These are phyloP conservation scores for Shinisaurus crocodilurus DNA, from an alignment of 2,113 vertebrate genomes.

Conservation along the genomic window DNA sequence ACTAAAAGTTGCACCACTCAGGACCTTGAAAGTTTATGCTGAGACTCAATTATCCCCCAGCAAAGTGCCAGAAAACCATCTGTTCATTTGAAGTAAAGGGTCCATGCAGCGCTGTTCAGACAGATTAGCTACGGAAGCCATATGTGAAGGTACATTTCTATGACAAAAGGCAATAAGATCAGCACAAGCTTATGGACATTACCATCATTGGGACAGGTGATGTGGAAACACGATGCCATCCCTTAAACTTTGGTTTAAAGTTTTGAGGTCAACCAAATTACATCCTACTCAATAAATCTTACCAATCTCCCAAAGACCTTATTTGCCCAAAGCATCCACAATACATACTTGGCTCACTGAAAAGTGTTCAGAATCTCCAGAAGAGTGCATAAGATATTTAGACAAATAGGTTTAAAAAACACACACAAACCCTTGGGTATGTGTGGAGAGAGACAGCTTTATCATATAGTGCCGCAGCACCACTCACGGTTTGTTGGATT, in stretches of 20 bases:
- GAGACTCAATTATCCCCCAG: conserved; percentile 13
- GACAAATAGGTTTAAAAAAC: not conserved
- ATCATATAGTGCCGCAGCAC: not conserved
- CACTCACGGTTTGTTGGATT: too few species aligned
- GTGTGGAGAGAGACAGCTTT: conserved; percentile 1
- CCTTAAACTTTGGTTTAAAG: conserved; percentile 31
- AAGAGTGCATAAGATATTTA: not conserved
- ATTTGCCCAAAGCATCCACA: not conserved
- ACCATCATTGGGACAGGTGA: not conserved
- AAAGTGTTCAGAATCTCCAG: conserved; percentile 14
- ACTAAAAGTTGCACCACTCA: not conserved
- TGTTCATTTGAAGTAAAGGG: conserved; percentile 51
- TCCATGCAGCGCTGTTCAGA: conserved; percentile 32
- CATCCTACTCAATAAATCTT: not conserved
- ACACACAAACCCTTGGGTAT: not conserved
- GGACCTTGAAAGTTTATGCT: not conserved
- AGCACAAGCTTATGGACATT: not conserved
- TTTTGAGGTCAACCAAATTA: conserved; percentile 16
- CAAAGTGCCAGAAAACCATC: conserved; percentile 35
- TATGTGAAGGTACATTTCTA: conserved; percentile 42
- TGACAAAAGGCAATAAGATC: conserved; percentile 4
- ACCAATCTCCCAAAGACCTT: not conserved
- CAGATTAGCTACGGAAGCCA: conserved; percentile 39
- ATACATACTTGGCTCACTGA: conserved; percentile 11
- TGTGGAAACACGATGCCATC: conserved; percentile 26